A percentile compares a stretch with the other conserved stretches of the same genome.
phyloP scores from a whole-genome alignment of 2,888 invertebrate species.

The Limenitis camilla region DNA sequence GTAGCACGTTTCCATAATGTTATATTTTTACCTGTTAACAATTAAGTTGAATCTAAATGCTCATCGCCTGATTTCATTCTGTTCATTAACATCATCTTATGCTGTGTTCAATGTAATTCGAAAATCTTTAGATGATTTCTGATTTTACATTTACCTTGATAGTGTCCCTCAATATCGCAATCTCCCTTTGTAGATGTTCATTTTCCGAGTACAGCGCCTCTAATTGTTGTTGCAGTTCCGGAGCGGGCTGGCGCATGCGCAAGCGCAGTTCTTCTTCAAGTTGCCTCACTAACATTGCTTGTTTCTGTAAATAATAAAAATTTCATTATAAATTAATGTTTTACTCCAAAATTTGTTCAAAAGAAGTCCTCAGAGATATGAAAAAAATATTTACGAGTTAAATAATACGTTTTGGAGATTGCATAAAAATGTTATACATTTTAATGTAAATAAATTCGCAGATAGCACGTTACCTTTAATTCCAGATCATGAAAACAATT shows the following conservation, averaged over 20 bases:
- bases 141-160: slow-evolving; percentile 79
- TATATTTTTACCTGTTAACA: too few relatives aligned
- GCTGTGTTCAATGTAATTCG: too few relatives aligned
- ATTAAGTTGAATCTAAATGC: too few relatives aligned
- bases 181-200: slow-evolving; percentile 94
- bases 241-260: slow-evolving; percentile 90
- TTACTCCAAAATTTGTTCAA: not conserved
- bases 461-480: too few relatives aligned
- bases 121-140: not conserved
- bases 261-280: slow-evolving; percentile 93
- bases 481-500: too few relatives aligned
- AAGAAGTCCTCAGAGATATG: too few relatives aligned
- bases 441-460: too few relatives aligned
- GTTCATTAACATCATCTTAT: too few relatives aligned
- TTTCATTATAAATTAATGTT: not conserved
- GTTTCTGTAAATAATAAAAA: slow-evolving; percentile 81
- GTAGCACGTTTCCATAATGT: slow-evolving; percentile 30
- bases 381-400: too few relatives aligned
- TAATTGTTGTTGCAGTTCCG: slow-evolving; percentile 94
- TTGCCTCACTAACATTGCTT: slow-evolving; percentile 94
- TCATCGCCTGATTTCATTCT: too few relatives aligned
- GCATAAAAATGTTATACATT: too few relatives aligned
- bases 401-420: too few relatives aligned
- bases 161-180: slow-evolving; percentile 92
- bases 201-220: slow-evolving; percentile 94